Evolutionary conservation across 2,888 invertebrate species (phyloP).

Genomic region (Epiblema foenella): DNA sequence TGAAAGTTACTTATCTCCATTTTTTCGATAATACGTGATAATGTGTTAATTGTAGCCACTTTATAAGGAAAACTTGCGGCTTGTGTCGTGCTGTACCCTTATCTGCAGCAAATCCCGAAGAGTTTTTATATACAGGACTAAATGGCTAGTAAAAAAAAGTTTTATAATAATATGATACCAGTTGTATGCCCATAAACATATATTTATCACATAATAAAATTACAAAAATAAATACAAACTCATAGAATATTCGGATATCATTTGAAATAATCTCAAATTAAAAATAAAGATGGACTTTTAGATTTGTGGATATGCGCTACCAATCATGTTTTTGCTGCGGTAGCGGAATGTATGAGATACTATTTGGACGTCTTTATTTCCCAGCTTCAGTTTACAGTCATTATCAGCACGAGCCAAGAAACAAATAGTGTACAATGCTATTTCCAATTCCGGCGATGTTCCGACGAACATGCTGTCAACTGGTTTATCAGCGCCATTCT

Average conservation of each 20-base stretch:
- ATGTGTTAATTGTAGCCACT: too few species aligned
- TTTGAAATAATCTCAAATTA: not conserved
- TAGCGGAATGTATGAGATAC: conserved; percentile 90
- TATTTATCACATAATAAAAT: not conserved
- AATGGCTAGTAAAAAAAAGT: too few species aligned
- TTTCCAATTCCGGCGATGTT: conserved; percentile 95
- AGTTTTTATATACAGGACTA: too few species aligned
- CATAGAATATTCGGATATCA: not conserved
- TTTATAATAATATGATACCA: too few species aligned
- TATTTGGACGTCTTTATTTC: conserved; percentile 89
- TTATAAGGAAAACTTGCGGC: too few species aligned
- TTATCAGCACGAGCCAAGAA: conserved; percentile 90
- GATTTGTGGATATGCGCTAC: conserved; percentile 93
- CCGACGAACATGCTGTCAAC: conserved; percentile 92
- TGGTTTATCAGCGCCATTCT: conserved; percentile 90
- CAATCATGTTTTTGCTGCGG: conserved; percentile 91
- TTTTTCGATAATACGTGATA: too few species aligned
- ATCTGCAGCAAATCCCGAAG: too few species aligned
- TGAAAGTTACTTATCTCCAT: too few species aligned
- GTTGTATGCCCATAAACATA: too few species aligned
- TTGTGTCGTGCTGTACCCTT: too few species aligned
- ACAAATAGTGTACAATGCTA: conserved; percentile 95
- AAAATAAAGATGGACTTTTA: conserved; percentile 59
- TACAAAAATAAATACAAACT: not conserved
- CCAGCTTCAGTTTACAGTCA: conserved; percentile 90